These are phyloP conservation scores for Natrix natrix DNA, from an alignment of 2,797 vertebrate genomes.

Conservation along the genomic window DNA sequence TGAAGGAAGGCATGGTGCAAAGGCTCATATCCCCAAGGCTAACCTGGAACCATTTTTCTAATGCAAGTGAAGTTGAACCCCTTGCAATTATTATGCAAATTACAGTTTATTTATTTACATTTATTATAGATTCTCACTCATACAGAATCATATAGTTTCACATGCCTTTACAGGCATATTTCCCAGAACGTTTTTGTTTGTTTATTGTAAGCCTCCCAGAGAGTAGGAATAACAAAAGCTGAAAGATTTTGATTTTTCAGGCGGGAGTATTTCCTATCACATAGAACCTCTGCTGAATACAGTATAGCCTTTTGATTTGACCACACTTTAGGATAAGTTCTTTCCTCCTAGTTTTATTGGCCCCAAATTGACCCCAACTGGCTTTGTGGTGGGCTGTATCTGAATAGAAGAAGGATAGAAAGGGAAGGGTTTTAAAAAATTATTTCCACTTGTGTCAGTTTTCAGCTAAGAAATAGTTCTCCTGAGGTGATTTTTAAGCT, in stretches of 20 bases:
- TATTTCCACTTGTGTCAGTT: not conserved
- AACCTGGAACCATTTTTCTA: not conserved
- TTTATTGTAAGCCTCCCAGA: not conserved
- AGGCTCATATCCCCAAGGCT: not conserved
- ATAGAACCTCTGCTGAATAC: not conserved
- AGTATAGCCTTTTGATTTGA: not conserved
- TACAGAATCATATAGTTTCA: not conserved
- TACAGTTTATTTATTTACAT: not conserved
- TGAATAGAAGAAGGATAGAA: not conserved
- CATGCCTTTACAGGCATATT: not conserved
- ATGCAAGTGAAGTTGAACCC: not conserved
- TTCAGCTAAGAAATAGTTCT: not conserved
- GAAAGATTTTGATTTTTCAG: not conserved
- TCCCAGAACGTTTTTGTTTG: not conserved
- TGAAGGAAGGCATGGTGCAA: not conserved
- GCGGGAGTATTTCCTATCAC: not conserved
- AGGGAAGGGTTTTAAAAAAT: not conserved
- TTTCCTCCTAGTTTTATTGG: not conserved
- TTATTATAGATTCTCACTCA: not conserved
- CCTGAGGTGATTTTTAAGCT: not conserved
- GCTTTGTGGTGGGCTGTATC: not conserved
- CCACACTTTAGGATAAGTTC: not conserved
- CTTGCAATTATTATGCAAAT: not conserved
- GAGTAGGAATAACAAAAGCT: not conserved
- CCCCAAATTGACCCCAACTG: not conserved